Base-by-base conservation (phyloP, 2,113 vertebrate genomes). In the Coracopsis vasa region DNA sequence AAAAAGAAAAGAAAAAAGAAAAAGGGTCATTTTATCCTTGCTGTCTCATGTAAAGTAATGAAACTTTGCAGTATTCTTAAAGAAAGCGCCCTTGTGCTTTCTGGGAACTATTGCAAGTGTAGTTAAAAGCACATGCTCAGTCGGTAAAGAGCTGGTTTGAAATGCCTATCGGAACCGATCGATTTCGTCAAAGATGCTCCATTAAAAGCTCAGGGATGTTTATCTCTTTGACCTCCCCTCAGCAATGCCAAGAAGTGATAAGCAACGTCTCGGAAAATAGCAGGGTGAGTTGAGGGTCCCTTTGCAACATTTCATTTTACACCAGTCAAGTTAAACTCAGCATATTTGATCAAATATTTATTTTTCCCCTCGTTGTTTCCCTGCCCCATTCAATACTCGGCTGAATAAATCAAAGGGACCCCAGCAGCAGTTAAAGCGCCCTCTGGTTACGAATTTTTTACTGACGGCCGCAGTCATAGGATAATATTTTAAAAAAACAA, bases 291-390 rank as follows among this genome's bases (percentile, higher is more conserved):
- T 86, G 85, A 86, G 87, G 88, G 83, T 78, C 86, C 91, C 88
- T 81, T 72, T 91, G 71, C 41, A 90, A 61, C 95, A 75, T 97
- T 82, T 35, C 39, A 93, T 93, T 95, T 83, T 86, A 80, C 45
- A 53, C 80, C 89, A 94, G 71, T 96, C 92, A 81, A 90, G 67
- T 92, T 96, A 86, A 96, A 92, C 77, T 72, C 69, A 21, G 44
- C 91, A 93, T 92, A 88, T 85, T 95, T 92, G 90, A 97, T 93
- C 73, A 58, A 94, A 81, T 79, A 78, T 97, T 98, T 92, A 88
- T 97, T 97, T 97, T 97, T 82, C 84, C 87, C 82, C 41, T 96
- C 85, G 39, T 96, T 97, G 92, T 94, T 94, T 95, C 91, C 42
- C 80, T 94, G 73, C 79, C 88, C 75, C 37, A 56, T 77, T 94